Base-by-base conservation (phyloP, 2,888 invertebrate genomes). In the Ephialtes manifestator region DNA sequence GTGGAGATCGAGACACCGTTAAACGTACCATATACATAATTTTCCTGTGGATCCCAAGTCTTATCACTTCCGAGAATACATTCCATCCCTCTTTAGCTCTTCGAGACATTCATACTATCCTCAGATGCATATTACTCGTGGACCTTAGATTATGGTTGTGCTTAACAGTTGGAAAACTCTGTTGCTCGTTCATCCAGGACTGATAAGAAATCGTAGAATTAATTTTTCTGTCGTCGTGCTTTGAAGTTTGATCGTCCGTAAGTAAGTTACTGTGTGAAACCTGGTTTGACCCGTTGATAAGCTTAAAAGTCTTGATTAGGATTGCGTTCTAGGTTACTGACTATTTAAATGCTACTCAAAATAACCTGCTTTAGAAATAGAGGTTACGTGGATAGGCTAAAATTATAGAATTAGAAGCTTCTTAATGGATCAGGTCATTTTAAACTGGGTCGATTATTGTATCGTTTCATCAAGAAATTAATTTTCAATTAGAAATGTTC, bases 1-100 rank as follows among this genome's bases (percentile, higher is more conserved):
- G 58, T 48, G 79, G 79, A 79, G 83, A 83, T 83, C 83, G 71
- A 51, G 43, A 79, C 48, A 84, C 84, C 84, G 84, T 84, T 84
- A 72, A 77, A 81, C 76, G 71, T 13, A 76, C 76, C 65, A 76
- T 76, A 81, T 76, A 80, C 84, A 67, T 81, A 81, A 84, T 84
- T 77, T 80, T 77, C 71, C 35, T 43, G 79, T 53, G 65, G 28
- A 60, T 75, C 74, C 76, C 28, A 28, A 51, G 77, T 39, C 81
- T 81, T 81, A 81, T 81, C 81, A 81, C 43, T 74, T 67, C 67
- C 74, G 55, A 74, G 74, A 81, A 81, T 24, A 48, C 74, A 81
- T 80, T 67, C 72, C 81, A 74, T 58, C 71, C 65, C 58, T 68
- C 81, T 81, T 58, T 55, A 55, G n/a, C 65, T 31, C 11, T n/a